These are phyloP conservation scores for Drosophila navojoa DNA, from an alignment of 1,140 invertebrate species.

Conservation along the genomic window DNA sequence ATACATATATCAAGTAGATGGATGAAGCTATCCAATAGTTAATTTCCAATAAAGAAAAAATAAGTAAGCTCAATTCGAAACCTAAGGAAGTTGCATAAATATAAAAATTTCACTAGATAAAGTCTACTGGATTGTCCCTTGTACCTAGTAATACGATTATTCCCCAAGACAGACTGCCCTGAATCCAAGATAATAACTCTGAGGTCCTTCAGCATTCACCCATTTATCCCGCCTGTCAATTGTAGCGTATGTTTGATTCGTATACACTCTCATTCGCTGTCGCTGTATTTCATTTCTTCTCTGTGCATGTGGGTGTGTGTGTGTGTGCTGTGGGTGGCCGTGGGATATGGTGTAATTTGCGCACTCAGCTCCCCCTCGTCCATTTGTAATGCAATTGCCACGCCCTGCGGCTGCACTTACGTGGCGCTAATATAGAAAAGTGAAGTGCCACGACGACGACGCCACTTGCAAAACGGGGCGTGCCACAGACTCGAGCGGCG, in stretches of 20 bases:
- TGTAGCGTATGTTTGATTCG: conserved; percentile 32
- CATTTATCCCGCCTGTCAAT: too few relatives aligned
- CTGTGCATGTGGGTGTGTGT: conserved; percentile 10
- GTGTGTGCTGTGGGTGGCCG: not conserved
- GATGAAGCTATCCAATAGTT: too few relatives aligned
- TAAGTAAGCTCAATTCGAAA: too few relatives aligned
- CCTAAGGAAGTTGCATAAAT: too few relatives aligned
- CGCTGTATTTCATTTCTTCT: conserved; percentile 29
- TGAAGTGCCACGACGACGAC: conserved; percentile 71
- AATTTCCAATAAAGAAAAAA: too few relatives aligned
- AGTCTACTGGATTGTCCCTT: too few relatives aligned
- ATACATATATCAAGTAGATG: too few relatives aligned
- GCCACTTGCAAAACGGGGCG: conserved; percentile 70
- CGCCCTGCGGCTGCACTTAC: conserved; percentile 76
- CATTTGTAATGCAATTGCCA: conserved; percentile 73
- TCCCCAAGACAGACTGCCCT: too few relatives aligned
- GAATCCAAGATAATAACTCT: too few relatives aligned
- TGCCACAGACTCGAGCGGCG: conserved; percentile 15
- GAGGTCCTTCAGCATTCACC: too few relatives aligned
- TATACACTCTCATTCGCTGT: conserved; percentile 42
- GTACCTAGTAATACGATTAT: too few relatives aligned
- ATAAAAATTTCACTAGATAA: too few relatives aligned
- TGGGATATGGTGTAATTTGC: conserved; percentile 16
- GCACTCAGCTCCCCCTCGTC: conserved; percentile 46
- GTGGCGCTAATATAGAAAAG: conserved; percentile 79